A percentile compares a stretch with the other conserved stretches of the same genome.
phyloP scores from a whole-genome alignment of 2,797 vertebrate genomes.

The Phoeniculus purpureus region DNA sequence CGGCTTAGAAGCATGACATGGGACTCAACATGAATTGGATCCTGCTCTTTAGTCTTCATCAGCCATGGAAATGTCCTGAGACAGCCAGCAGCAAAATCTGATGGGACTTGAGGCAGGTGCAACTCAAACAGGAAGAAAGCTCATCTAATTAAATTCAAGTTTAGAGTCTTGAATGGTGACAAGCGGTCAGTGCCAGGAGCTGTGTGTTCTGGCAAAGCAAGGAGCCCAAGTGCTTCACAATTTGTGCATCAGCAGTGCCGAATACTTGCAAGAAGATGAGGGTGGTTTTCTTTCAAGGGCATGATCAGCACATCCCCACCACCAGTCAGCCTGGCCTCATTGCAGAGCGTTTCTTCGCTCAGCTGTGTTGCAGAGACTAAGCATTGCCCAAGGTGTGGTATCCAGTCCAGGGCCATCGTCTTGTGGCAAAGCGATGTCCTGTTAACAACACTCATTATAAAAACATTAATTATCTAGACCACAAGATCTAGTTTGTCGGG shows the following conservation, averaged over 20 bases:
- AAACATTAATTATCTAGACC: background rate
- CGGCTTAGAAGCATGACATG: background rate
- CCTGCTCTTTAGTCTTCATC: background rate
- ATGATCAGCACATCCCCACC: background rate
- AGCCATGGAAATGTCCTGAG: background rate
- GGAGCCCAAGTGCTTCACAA: background rate
- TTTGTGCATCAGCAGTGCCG: background rate
- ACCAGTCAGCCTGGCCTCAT: background rate
- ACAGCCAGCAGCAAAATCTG: background rate
- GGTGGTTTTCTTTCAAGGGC: background rate
- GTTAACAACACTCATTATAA: background rate
- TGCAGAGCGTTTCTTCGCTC: background rate
- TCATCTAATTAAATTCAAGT: background rate
- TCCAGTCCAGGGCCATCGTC: background rate
- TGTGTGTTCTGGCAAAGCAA: background rate
- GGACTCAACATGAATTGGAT: background rate
- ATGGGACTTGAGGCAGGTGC: background rate
- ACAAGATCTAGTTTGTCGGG: accelerated
- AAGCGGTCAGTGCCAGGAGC: background rate
- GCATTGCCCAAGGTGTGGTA: background rate
- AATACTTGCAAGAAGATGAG: background rate
- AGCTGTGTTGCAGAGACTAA: background rate
- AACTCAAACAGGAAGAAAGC: background rate
- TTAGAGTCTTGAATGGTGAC: background rate
- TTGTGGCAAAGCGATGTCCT: background rate